Evolutionary conservation across 2,797 vertebrate genomes (phyloP), one percentile per base, ranked within the genome.

Genomic region (Poecile montanus): DNA sequence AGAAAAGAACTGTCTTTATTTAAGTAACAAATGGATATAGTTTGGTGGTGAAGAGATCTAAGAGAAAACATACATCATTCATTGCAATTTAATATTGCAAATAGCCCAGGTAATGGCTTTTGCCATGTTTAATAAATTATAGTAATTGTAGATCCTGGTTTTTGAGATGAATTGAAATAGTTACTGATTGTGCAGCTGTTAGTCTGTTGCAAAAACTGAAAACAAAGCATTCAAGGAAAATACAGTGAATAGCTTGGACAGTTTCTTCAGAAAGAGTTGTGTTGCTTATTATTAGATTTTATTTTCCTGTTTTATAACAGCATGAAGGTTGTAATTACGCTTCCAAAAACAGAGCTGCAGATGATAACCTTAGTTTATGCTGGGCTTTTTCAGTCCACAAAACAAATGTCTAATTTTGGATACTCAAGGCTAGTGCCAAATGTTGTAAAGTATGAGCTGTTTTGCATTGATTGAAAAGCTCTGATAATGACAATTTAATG

Each of bases 271-370:
- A 85, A 81, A 70, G 50, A 51, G 25, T 67, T 92, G 23, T 48
- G 15, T 62, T 89, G 26, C 51, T 84, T 88, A 58, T 94, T 89
- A 78, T 25, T 21, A 83, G 36, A 66, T 80, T 71, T 91, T 94
- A 66, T 85, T 91, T 89, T 88, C n/a, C 54, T 91, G 67, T 88
- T 96, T 91, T 93, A 13, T 79, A 80, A 75, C 74, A 91, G 62
- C 20, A 65, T 77, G 65, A 82, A 88, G 21, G 29, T 89, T 93
- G 54, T 70, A 85, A 85, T 96, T 94, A 86, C 13, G 44, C 57
- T 88, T 79, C 93, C 92, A 89, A 84, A 96, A 88, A 14, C 84
- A 80, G 84, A 93, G 51, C 60, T 88, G 62, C 68, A 93, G 85
- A 65, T 80, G 65, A 91, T 87, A 89, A 81, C 90, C 62, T 81